Conservation (phyloP, 2,797 vertebrate species). For the Dermochelys coriacea region DNA sequence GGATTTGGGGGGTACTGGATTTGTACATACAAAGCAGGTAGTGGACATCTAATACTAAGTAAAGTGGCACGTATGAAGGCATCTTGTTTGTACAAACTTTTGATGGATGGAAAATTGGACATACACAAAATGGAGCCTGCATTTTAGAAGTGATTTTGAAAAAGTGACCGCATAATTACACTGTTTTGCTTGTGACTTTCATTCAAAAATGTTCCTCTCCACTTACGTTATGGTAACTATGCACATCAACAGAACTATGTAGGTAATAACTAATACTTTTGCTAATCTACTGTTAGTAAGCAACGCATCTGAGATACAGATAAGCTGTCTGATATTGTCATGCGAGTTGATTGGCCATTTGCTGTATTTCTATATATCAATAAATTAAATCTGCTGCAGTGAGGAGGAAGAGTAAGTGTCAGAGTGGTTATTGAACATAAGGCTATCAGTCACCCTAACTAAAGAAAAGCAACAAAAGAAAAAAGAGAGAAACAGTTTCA, state of each 20-base stretch:
- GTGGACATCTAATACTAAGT: not conserved
- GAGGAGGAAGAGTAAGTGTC: slow-evolving; percentile 3
- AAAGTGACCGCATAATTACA: not conserved
- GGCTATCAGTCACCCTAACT: not conserved
- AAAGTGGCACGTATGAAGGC: not conserved
- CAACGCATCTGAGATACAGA: not conserved
- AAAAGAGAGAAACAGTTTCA: not conserved
- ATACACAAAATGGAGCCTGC: not conserved
- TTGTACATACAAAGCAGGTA: not conserved
- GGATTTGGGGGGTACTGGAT: not conserved
- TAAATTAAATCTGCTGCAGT: not conserved
- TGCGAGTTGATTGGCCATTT: slow-evolving; percentile 12
- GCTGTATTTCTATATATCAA: not conserved
- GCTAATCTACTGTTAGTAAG: not conserved
- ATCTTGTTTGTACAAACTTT: not conserved
- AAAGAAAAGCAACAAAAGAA: not conserved
- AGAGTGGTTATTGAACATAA: not conserved
- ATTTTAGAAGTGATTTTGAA: not conserved
- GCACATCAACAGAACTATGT: not conserved
- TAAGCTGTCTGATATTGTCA: slow-evolving; percentile 21
- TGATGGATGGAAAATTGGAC: not conserved
- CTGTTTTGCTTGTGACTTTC: not conserved
- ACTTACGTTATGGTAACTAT: not conserved
- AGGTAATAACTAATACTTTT: not conserved
- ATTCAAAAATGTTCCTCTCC: not conserved